Evolutionary conservation across 2,888 invertebrate genomes (phyloP).

Genomic region (Thymelicus acteon): DNA sequence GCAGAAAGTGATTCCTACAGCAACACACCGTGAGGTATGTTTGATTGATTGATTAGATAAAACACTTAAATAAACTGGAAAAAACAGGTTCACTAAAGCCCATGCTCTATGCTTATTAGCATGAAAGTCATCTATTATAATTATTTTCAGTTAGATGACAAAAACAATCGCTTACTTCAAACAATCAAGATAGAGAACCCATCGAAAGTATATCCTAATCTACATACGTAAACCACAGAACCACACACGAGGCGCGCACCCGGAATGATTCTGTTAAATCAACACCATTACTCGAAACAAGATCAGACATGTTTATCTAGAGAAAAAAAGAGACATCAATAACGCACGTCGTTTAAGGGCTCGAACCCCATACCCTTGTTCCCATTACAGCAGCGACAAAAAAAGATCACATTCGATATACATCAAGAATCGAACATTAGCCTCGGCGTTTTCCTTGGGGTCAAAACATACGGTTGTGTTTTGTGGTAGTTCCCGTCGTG

Average conservation of each 20-base stretch:
- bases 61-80: too few species aligned
- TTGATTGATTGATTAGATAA: too few species aligned
- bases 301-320: constrained; percentile 73
- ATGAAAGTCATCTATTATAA: too few species aligned
- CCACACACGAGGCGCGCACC: constrained; percentile 27
- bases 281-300: constrained; percentile 56
- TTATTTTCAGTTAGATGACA: too few species aligned
- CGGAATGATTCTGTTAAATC: constrained; percentile 56
- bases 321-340: constrained; percentile 72
- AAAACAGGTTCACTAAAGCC: too few species aligned
- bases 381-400: constrained; percentile 57
- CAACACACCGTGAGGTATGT: too few species aligned
- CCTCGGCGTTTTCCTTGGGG: constrained; percentile 50
- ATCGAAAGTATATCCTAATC: constrained; percentile 22
- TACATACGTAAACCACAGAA: constrained; percentile 42
- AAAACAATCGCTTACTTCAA: background rate
- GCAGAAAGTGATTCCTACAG: too few species aligned
- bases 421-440: constrained; percentile 81
- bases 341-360: constrained; percentile 64
- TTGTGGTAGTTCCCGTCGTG: constrained; percentile 27
- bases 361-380: constrained; percentile 49
- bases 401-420: constrained; percentile 76
- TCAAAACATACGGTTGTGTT: constrained; percentile 49
- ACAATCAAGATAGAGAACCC: background rate
- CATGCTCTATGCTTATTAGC: too few species aligned